Evolutionary conservation across 1,140 invertebrate genomes (phyloP).

Genomic region (Tenebrio molitor): DNA sequence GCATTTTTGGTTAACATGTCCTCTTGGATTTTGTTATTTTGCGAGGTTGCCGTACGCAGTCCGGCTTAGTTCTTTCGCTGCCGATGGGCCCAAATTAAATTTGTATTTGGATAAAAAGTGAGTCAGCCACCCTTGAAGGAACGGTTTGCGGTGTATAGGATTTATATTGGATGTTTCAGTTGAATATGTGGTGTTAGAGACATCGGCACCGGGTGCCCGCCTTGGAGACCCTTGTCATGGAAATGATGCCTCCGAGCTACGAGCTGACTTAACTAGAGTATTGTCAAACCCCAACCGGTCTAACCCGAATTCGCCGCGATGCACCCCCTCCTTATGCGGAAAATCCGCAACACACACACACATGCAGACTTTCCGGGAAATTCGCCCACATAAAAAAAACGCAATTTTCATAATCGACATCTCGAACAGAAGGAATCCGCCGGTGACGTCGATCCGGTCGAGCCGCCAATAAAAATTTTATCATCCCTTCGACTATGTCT

Average conservation of each 20-base stretch:
- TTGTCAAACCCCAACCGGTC: constrained; percentile 46
- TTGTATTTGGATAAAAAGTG: constrained; percentile 29
- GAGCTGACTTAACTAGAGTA: constrained; percentile 48
- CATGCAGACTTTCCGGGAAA: constrained; percentile 8
- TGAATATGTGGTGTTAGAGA: constrained; percentile 38
- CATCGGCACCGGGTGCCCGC: constrained; percentile 40
- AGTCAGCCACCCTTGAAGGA: constrained; percentile 34
- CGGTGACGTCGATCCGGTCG: background rate
- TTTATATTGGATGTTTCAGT: constrained; percentile 40
- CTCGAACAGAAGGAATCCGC: no score
- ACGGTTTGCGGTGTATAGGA: constrained; percentile 28
- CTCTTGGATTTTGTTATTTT: no score
- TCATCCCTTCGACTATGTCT: constrained; percentile 33
- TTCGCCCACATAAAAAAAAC: background rate
- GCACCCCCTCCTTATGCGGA: background rate
- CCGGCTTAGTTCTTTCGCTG: no score
- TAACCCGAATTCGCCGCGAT: constrained; percentile 27
- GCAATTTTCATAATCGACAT: constrained; percentile 2
- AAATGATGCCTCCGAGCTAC: constrained; percentile 43
- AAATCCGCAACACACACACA: constrained; percentile 12
- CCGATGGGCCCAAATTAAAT: no score
- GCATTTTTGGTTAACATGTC: no score
- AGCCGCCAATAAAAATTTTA: constrained; percentile 26
- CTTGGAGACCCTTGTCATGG: constrained; percentile 44
- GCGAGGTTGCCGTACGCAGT: no score